Evolutionary conservation across 2,888 invertebrate species (phyloP).

Genomic region (Euplagia quadripunctaria): DNA sequence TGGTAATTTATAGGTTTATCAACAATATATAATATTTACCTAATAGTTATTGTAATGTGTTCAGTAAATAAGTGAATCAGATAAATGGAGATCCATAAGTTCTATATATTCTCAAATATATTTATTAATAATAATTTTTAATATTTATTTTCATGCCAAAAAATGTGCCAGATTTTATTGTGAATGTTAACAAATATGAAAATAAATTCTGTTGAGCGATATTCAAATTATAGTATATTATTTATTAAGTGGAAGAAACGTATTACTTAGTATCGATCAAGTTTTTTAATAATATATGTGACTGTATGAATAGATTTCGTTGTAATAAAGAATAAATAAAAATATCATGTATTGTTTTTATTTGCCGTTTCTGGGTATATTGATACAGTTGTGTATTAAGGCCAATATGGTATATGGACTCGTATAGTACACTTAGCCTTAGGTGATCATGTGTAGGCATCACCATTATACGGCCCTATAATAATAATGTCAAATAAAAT

Average conservation of each 20-base stretch:
- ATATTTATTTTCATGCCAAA: constrained; percentile 38
- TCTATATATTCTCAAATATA: constrained; percentile 23
- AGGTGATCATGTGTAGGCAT: background rate
- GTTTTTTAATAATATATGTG: constrained; percentile 74
- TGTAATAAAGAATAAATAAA: constrained; percentile 76
- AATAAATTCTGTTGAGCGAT: constrained; percentile 38
- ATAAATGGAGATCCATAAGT: constrained; percentile 23
- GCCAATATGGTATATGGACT: background rate
- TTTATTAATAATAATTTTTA: constrained; percentile 24
- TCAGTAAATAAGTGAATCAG: constrained; percentile 69
- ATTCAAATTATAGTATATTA: constrained; percentile 34
- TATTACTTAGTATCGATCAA: constrained; percentile 47
- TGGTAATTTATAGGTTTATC: constrained; percentile 68
- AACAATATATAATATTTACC: constrained; percentile 57
- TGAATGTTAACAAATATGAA: constrained; percentile 47
- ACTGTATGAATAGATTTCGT: constrained; percentile 83
- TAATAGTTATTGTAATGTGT: constrained; percentile 75
- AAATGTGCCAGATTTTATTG: constrained; percentile 47
- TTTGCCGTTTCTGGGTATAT: background rate
- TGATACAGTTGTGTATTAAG: background rate
- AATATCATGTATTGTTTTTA: constrained; percentile 15
- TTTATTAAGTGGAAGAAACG: constrained; percentile 42
- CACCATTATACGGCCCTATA: constrained; percentile 17
- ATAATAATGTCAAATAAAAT: constrained; percentile 21
- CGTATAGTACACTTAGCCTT: too few relatives aligned